Conservation (phyloP, 2,888 invertebrate genomes). For the Leuctra nigra region DNA sequence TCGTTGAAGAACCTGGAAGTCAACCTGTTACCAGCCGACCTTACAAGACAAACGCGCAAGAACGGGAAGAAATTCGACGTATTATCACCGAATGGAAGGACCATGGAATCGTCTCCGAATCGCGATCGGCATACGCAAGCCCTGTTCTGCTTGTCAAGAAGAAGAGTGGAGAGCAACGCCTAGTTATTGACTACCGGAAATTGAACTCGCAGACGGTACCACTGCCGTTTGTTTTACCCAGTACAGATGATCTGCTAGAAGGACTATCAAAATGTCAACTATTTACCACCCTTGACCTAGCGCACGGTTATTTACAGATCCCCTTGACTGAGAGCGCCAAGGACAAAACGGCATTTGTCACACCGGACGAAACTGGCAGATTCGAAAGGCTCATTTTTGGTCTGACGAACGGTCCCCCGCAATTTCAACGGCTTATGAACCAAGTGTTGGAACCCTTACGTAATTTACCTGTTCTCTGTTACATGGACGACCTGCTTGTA, state of each 20-base stretch:
- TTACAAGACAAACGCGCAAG: neutral
- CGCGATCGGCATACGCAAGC: neutral
- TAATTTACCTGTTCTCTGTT: neutral
- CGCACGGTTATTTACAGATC: too few relatives aligned
- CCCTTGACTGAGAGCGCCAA: neutral
- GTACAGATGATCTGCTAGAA: neutral
- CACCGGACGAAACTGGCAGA: neutral
- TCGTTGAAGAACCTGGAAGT: too few relatives aligned
- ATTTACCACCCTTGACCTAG: too few relatives aligned
- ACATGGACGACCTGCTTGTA: neutral
- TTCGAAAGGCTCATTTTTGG: neutral
- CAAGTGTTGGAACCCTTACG: neutral
- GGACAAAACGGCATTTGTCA: neutral
- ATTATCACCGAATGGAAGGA: neutral
- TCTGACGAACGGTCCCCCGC: neutral
- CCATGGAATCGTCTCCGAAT: neutral
- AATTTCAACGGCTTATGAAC: neutral
- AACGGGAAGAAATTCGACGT: neutral
- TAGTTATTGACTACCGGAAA: slow-evolving; percentile 5
- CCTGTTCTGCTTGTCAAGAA: slow-evolving; percentile 12
- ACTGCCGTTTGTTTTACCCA: neutral
- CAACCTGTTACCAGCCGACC: too few relatives aligned
- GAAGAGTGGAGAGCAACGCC: neutral
- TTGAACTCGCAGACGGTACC: neutral
- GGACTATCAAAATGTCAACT: neutral